A percentile compares a stretch with the other conserved stretches of the same genome.
Conservation (phyloP, 2,113 vertebrate genomes). For the Platichthys stellatus region DNA sequence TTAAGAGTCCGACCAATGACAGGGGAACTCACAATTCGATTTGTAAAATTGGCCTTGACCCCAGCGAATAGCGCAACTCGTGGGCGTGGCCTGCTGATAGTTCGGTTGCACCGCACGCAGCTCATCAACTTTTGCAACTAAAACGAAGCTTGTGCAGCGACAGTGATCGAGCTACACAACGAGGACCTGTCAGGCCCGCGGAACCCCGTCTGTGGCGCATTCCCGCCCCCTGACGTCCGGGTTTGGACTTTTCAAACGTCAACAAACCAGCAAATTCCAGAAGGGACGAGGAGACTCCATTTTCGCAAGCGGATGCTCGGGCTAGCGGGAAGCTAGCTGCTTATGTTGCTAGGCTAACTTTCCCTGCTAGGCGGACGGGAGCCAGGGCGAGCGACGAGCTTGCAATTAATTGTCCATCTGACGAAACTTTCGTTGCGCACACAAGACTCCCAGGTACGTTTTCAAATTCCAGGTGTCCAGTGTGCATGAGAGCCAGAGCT, state of each 20-base stretch:
- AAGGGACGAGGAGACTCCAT: slow-evolving; percentile 66
- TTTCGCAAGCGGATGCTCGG: slow-evolving; percentile 49
- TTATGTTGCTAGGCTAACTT: slow-evolving; percentile 64
- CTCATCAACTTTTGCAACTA: slow-evolving; percentile 76
- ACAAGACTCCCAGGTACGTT: slow-evolving; percentile 76
- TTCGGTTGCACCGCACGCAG: slow-evolving; percentile 70
- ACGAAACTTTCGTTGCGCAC: slow-evolving; percentile 71
- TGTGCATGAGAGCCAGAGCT: not conserved
- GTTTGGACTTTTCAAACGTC: not conserved
- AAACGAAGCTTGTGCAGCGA: slow-evolving; percentile 39
- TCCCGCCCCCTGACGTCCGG: not conserved
- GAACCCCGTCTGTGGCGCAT: not conserved
- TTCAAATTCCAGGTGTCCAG: fast-evolving
- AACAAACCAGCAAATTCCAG: slow-evolving; percentile 24
- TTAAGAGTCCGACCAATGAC: slow-evolving; percentile 40
- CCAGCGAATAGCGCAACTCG: slow-evolving; percentile 51
- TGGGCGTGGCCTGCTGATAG: slow-evolving; percentile 45
- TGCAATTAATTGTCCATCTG: slow-evolving; percentile 39
- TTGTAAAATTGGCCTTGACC: slow-evolving; percentile 50
- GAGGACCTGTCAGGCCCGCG: not conserved
- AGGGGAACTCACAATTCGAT: not conserved
- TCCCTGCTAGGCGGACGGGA: slow-evolving; percentile 41
- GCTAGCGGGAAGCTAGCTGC: slow-evolving; percentile 55
- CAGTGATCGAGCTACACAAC: slow-evolving; percentile 33
- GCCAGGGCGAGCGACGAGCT: slow-evolving; percentile 35